Base-by-base conservation (phyloP, 1,140 invertebrate genomes). In the Lepidurus packardi region DNA sequence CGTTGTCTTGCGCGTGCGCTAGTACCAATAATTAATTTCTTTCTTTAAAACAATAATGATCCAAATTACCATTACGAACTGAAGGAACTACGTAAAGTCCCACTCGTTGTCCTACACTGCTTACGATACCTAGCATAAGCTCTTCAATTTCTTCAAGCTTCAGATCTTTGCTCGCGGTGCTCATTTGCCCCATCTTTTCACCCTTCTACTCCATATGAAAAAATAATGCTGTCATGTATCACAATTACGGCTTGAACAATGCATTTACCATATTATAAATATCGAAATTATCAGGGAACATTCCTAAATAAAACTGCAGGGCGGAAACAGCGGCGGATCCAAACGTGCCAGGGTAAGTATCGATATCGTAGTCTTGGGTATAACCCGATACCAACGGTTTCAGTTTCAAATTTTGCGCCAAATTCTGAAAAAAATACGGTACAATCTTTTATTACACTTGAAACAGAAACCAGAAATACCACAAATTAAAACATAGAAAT, bases 301-400 rank as follows among this genome's bases (percentile, higher is more conserved):
- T 91, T 24, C 93, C 93, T 0, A 90, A 87, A 73, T 94, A 89
- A 79, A 91, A 90, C 73, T 90, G 91, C 7, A 95, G 87, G 7
- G 92, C 92, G 0, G 92, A 88, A 0, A 92, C 86, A 0, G 92
- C 90, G 0, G 92, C 89, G 80, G 91, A 91, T 80, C 93, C 91
- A 80, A 90, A 90, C 1, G 92, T 87, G 0, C 92, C 92, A 1
- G 91, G 89, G 76, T 91, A 88, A 81, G 91, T 91, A 1, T 91
- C 89, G 78, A 94, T 95, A 0, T 94, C 94, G 83, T 96, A 97
- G 4, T 91, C 91, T 0, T 85, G 84, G 85, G 90, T 93, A 80
- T 87, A 88, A 2, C 92, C 92, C 21, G 89, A 88, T 0, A 86
- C 86, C 45, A 88, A 86, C 5, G 91, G 85, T 78, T 88, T 87